These are phyloP conservation scores for Megaceryle alcyon DNA, from an alignment of 2,797 vertebrate species.

Conservation along the genomic window DNA sequence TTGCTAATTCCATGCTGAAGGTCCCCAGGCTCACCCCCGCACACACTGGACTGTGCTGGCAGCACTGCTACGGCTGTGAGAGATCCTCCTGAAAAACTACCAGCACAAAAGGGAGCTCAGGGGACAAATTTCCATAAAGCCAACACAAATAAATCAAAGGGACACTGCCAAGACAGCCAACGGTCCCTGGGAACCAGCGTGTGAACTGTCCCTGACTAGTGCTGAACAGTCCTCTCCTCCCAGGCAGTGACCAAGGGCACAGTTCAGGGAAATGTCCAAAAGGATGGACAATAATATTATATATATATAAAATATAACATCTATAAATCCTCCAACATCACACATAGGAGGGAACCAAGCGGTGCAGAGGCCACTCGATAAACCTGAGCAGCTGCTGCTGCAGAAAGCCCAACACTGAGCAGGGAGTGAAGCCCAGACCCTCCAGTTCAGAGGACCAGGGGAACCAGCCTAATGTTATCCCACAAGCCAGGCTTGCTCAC, in stretches of 20 bases:
- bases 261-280: neutral
- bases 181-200: fast-evolving
- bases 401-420: fast-evolving
- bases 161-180: neutral
- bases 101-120: neutral
- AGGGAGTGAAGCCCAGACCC: neutral
- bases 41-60: neutral
- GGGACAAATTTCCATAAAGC: neutral
- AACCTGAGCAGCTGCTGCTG: neutral
- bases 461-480: neutral
- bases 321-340: no score
- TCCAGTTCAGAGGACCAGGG: neutral
- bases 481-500: neutral
- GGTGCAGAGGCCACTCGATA: fast-evolving
- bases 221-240: neutral
- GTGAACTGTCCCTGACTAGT: fast-evolving
- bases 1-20: neutral
- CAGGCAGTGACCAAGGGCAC: neutral
- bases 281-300: neutral
- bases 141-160: neutral
- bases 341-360: neutral
- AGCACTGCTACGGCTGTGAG: neutral
- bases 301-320: no score
- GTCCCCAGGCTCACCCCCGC: neutral
- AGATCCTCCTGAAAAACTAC: neutral